Evolutionary conservation across 1,140 invertebrate species (phyloP), one percentile per base, ranked within the genome.

Genomic region (Neomicropteryx cornuta): DNA sequence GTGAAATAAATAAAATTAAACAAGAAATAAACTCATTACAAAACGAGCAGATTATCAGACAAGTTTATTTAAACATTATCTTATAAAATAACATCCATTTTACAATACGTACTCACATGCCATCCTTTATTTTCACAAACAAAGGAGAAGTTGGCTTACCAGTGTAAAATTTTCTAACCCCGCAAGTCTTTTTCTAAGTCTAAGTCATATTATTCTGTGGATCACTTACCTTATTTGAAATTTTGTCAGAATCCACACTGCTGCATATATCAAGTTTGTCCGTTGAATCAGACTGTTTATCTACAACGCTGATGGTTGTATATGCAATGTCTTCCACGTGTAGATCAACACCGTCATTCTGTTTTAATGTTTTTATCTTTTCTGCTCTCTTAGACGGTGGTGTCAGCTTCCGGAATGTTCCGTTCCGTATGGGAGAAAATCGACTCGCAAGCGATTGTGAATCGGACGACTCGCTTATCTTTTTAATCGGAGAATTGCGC

Each of bases 351-450:
- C 38, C 36, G 11, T 34, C 18, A 3, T 42, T 31, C 19, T 44
- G 23, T 2, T 31, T 22, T 4, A 42, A 35, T 8, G 29, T 27
- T 27, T 33, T 43, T 4, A 41, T 38, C n/a, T 39, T 14, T 2
- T 29, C 24, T 10, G 21, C 24, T n/a, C 33, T 14, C 21, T 38
- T 39, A 11, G n/a, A n/a, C n/a, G 38, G 33, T 18, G 43, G 46
- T 30, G 39, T 37, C 1, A 38, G 10, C 28, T 45, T 47, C 29
- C 39, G 44, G 30, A 45, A 47, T 10, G 45, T 47, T 16, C 41
- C 42, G 24, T 47, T 47, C 16, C 43, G 33, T 38, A 41, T 44
- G 2, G 46, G 46, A 10, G 36, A 38, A 17, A 36, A 36, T 34
- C 42, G 34, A 11, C 31, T 33, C 36, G 42, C 36, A 19, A 33